phyloP scores from a whole-genome alignment of 1,140 invertebrate genomes.

The Diploscapter pachys region DNA sequence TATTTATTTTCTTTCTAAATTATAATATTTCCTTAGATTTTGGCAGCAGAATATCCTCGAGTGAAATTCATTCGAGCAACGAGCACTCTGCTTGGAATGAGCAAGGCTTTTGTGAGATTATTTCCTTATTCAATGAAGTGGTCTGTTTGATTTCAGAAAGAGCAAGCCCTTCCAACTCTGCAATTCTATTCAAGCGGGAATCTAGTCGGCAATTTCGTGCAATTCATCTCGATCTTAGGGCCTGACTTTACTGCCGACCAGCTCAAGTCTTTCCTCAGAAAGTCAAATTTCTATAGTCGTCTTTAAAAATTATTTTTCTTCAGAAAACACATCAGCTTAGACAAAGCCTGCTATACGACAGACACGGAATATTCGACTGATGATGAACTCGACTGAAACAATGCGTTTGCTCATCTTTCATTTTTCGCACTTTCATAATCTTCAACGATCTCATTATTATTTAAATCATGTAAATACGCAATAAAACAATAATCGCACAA shows the following conservation, averaged over 20 bases:
- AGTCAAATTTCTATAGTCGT: background rate
- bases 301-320: background rate
- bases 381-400: slow-evolving; percentile 1
- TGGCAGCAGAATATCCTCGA: slow-evolving; percentile 77
- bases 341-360: background rate
- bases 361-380: background rate
- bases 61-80: slow-evolving; percentile 86
- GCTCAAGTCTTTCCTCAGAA: slow-evolving; percentile 4
- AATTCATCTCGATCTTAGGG: slow-evolving; percentile 78
- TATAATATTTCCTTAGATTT: slow-evolving; percentile 67
- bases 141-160: slow-evolving; percentile 62
- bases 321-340: slow-evolving; percentile 7
- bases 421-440: no score
- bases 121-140: slow-evolving; percentile 1
- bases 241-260: slow-evolving; percentile 55
- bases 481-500: no score
- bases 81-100: slow-evolving; percentile 70
- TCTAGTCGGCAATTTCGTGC: slow-evolving; percentile 86
- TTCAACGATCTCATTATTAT: no score
- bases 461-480: no score
- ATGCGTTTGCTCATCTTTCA: background rate
- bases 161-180: slow-evolving; percentile 82
- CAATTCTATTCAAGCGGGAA: slow-evolving; percentile 82
- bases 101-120: slow-evolving; percentile 71
- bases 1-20: slow-evolving; percentile 32